Evolutionary conservation across 30 jellyfish, hydroid and myxozoan species (phyloP).

Genomic region (Hydractinia symbiolongicarpus): DNA sequence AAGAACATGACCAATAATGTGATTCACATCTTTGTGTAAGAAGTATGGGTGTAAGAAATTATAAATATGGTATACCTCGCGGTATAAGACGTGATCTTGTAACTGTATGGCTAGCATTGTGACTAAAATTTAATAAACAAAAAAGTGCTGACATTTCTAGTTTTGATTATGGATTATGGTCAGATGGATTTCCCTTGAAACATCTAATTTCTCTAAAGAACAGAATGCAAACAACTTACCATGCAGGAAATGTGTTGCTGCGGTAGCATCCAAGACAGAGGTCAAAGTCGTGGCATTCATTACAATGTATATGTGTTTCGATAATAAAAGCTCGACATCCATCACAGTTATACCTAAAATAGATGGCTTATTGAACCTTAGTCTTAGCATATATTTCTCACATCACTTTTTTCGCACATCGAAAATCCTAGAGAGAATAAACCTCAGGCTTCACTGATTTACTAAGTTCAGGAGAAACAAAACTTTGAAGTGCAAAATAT

Average conservation of each 20-base stretch:
- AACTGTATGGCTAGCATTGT: conserved; percentile 9
- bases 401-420: not conserved
- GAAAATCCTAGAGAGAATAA: not conserved
- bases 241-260: conserved; percentile 36
- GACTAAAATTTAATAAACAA: conserved; percentile 8
- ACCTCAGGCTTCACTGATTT: not conserved
- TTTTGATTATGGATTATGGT: not conserved
- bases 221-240: conserved; percentile 29
- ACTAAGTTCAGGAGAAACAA: not conserved
- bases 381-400: not conserved
- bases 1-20: not conserved
- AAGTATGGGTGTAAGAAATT: not conserved
- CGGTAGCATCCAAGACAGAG: conserved; percentile 81
- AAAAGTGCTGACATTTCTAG: not conserved
- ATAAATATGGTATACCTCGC: conserved; percentile 1
- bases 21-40: not conserved
- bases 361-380: not conserved
- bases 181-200: not conserved
- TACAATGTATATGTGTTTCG: conserved; percentile 80
- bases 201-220: not conserved
- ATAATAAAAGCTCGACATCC: conserved; percentile 70
- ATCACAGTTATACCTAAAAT: conserved; percentile 64
- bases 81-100: conserved; percentile 34
- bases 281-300: conserved; percentile 74
- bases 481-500: no score